phyloP scores from a whole-genome alignment of 2,888 invertebrate genomes.

The Girardia tigrina region DNA sequence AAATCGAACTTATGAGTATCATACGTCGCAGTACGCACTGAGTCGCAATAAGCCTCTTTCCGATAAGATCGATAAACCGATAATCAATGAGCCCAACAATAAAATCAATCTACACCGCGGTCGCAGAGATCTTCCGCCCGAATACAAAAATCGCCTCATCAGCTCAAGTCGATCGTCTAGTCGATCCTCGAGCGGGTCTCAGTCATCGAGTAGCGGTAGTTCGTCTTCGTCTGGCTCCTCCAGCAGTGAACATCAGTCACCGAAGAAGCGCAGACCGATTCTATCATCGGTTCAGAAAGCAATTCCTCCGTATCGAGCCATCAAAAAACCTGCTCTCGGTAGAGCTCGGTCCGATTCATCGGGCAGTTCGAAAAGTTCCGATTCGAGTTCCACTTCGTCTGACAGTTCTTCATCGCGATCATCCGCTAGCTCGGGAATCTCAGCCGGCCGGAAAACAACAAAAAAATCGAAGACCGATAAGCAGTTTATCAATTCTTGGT shows the following conservation, averaged over 20 bases:
- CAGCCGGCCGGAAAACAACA: background rate
- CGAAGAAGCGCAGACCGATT: background rate
- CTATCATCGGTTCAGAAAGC: background rate
- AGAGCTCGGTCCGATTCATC: background rate
- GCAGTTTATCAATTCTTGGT: slow-evolving; percentile 5
- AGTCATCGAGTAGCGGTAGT: background rate
- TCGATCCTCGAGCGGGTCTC: slow-evolving; percentile 8
- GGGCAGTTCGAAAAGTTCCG: slow-evolving; percentile 10
- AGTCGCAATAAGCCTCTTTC: background rate
- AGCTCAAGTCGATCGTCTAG: background rate
- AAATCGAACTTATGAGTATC: background rate
- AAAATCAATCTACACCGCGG: background rate
- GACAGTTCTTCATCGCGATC: background rate
- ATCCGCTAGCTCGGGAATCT: background rate
- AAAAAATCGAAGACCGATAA: background rate
- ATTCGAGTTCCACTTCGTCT: background rate
- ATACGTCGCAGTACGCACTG: background rate
- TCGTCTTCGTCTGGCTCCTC: background rate
- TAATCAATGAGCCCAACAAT: background rate
- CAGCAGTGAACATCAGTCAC: background rate
- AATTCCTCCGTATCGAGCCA: background rate
- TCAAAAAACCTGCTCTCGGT: slow-evolving; percentile 16
- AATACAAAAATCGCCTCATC: background rate
- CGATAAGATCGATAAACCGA: background rate
- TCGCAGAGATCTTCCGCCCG: background rate